These are phyloP conservation scores for Siderastrea radians DNA, from an alignment of 92 coral and sea anemone species.

Conservation along the genomic window DNA sequence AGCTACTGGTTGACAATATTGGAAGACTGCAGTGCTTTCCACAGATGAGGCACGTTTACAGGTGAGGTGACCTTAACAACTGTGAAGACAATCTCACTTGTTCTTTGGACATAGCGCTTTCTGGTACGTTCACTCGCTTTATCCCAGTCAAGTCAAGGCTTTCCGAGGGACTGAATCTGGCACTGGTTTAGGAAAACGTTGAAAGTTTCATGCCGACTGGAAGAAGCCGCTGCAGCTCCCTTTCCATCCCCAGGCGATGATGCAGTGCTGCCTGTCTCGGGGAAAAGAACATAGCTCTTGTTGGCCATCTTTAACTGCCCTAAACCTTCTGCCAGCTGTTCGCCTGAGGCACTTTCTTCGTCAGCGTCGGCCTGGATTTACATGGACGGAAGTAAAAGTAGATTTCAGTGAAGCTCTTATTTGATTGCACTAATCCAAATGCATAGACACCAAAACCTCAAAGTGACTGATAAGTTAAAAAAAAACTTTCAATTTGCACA, in stretches of 20 bases:
- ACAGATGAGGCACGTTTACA: background rate
- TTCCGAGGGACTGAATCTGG: constrained; percentile 38
- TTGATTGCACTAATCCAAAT: no score
- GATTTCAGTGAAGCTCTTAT: no score
- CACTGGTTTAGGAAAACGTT: constrained; percentile 36
- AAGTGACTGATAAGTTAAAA: no score
- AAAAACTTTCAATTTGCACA: no score
- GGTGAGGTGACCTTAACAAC: constrained; percentile 57
- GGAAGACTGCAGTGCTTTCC: background rate
- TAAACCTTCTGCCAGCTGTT: background rate
- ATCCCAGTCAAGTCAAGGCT: constrained; percentile 58
- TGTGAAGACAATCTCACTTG: constrained; percentile 47
- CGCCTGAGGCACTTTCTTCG: background rate
- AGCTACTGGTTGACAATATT: constrained; percentile 11
- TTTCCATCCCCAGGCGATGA: background rate
- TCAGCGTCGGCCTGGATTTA: background rate
- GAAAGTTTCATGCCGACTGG: background rate
- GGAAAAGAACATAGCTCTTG: background rate
- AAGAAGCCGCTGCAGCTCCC: background rate
- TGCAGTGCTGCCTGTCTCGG: background rate
- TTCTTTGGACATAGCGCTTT: constrained; percentile 38
- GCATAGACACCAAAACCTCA: no score
- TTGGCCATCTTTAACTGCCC: background rate
- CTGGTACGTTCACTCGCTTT: constrained; percentile 47
- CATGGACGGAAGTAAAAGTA: no score